Conservation (phyloP, 1,140 invertebrate genomes). For the Whitmania pigra region DNA sequence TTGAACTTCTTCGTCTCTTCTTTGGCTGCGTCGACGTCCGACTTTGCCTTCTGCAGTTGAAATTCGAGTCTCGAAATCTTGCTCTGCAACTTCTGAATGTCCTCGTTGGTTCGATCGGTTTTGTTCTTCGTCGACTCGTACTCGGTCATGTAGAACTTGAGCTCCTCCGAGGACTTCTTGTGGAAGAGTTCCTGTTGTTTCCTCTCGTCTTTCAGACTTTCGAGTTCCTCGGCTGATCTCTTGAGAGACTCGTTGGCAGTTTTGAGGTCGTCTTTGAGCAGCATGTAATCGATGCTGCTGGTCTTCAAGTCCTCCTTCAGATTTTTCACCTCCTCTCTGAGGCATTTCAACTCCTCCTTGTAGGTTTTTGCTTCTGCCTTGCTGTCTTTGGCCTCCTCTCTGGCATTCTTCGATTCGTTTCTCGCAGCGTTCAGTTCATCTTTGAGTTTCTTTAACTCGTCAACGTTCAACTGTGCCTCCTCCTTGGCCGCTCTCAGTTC, state of each 20-base stretch:
- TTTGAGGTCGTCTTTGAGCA: constrained; percentile 9
- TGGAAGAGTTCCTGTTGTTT: background rate
- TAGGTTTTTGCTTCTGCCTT: constrained; percentile 4
- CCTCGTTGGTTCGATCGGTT: background rate
- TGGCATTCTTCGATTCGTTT: background rate
- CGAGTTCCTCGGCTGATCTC: background rate
- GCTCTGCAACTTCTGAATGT: background rate
- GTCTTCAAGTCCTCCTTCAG: constrained; percentile 13
- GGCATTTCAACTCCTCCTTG: constrained; percentile 14
- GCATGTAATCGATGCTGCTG: constrained; percentile 14
- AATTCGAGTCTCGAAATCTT: background rate
- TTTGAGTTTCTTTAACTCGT: constrained; percentile 4
- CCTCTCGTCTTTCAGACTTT: constrained; percentile 2
- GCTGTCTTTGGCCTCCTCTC: background rate
- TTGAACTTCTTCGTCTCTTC: constrained; percentile 14
- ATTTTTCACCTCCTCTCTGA: background rate
- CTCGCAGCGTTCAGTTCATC: background rate
- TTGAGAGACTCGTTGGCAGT: background rate
- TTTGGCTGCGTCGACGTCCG: constrained; percentile 1
- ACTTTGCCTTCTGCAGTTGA: background rate
- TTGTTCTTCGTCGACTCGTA: background rate
- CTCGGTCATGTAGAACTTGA: constrained; percentile 1
- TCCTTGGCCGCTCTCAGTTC: constrained; percentile 11
- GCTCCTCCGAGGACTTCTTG: background rate
- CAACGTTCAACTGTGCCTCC: background rate